Evolutionary conservation across 2,113 vertebrate species (phyloP), one percentile per base, ranked within the genome.

Genomic region (Lucifuga dentata): DNA sequence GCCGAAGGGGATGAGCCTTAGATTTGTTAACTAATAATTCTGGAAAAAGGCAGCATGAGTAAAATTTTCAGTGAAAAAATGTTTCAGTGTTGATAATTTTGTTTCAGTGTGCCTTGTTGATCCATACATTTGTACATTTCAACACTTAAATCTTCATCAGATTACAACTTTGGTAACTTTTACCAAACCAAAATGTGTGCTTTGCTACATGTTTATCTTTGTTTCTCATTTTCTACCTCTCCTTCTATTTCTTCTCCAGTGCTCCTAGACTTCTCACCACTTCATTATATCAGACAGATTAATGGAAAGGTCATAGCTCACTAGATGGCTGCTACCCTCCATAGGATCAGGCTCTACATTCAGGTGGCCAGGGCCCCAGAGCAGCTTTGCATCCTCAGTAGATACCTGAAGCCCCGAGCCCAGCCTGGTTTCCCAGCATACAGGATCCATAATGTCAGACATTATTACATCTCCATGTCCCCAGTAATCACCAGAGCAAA

Each of bases 351-450:
- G 11, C 24, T 50, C 21, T 69, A 40, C 23, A 45, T 68, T 15
- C 48, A 41, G 65, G 41, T 60, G 69, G 35, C 45, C 48, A 56
- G 44, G 38, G 26, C 55, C 41, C 33, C 49, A 11, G n/a, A 57
- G 72, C 67, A 67, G 40, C 61, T 39, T 50, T 65, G 23, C 52
- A 66, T 78, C 62, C 41, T n/a, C 55, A 64, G 64, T 59, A 26
- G 44, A 46, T 17, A 49, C 59, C 71, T 32, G 40, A 68, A 58
- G 44, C 72, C 60, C 39, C 58, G 21, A 70, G 66, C 76, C 72
- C 67, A 78, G 74, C 65, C 88, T 86, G 77, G 63, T 84, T 26
- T 73, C 84, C 35, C 83, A 85, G 84, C 78, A 74, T 83, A 85
- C 3, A 2, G 62, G 57, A 75, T 76, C 56, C 50, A 66, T 87